Base-by-base conservation (phyloP, 2,113 vertebrate genomes). In the Microtus richardsoni region DNA sequence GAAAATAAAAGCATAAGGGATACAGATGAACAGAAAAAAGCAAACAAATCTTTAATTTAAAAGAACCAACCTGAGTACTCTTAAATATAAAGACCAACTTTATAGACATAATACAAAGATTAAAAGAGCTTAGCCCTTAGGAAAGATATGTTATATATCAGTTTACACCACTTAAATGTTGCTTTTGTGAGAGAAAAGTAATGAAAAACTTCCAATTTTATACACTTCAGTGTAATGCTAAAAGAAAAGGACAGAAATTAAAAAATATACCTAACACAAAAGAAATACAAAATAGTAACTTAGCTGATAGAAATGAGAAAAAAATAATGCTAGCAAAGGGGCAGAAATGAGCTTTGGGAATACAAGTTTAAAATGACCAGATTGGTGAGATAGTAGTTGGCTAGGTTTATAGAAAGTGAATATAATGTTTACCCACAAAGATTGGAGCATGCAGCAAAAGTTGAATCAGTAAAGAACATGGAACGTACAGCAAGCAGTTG, bases 111-210 rank as follows among this genome's bases (percentile, higher is more conserved):
- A 92, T 70, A 62, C 0, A 84, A 3, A n/a, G 17, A 71, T 89
- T 89, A 28, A 78, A 92, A 52, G 7, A 80, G 7, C 22, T 77
- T 73, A 78, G 16, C 26, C 1, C 87, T 68, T 88, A 68, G 19
- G 26, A 87, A 30, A 92, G 5, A 24, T 60, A 92, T 60, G 7
- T 68, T 19, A 66, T 68, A 2, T 87, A 74, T 87, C 86, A 66
- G 7, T 30, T 78, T 97, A 44, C 83, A 74, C 10, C 54, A 88
- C 70, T 26, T 83, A 79, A 64, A 82, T 64, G 12, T 11, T 89
- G 26, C 16, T 85, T 95, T n/a, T 73, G 44, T 87, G 36, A 89
- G 44, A 87, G n/a, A 91, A 91, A 80, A 80, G 19, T 52, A 6
- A 12, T 82, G 54, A 12, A 91, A 80, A 86, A 78, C 33, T 39